Evolutionary conservation across 1,140 invertebrate species (phyloP), one percentile per base, ranked within the genome.

Genomic region (Drosophila micromelanica): DNA sequence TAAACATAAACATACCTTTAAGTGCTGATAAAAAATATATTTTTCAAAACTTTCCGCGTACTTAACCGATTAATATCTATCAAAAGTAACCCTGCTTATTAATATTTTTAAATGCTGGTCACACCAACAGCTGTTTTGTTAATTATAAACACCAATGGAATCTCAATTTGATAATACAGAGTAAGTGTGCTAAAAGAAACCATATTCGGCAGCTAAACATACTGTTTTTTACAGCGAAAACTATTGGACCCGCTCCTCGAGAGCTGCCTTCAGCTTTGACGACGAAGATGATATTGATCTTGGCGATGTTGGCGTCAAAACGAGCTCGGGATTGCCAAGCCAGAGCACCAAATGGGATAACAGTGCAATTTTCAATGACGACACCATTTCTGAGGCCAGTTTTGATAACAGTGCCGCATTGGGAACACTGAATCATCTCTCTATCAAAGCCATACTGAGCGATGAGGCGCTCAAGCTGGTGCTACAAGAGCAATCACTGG

Each of bases 241-340:
- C 43, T 92, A 91, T 71, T 92, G 91, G 91, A 92, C 91, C 52
- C 78, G 82, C 43, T 92, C 91, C 3, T 73, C 89, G 5, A 78
- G 78, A 8, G 80, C 78, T 7, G 90, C 90, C 5, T 92, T 92
- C 27, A 92, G 90, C 52, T 92, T 92, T 45, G 91, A 92, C 37
- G 91, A 92, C 15, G 90, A 91, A 13, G 84, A 90, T 2, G 90
- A 90, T 15, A 55, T 63, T 40, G 86, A 67, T 43, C 20, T 43
- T 9, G 71, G 40, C 13, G 60, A 52, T 40, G 38, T 60, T 17
- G 38, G 52, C 2, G 48, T 8, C 11, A 73, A 64, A 45, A 40
- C 12, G 2, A 57, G 11, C 17, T 27, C 40, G n/a, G 32, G 55
- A 2, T 17, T 20, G 1, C 43, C 46, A 9, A 76, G 68, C 12